Conservation (phyloP, 2,888 invertebrate genomes). For the Hyposoter didymator region DNA sequence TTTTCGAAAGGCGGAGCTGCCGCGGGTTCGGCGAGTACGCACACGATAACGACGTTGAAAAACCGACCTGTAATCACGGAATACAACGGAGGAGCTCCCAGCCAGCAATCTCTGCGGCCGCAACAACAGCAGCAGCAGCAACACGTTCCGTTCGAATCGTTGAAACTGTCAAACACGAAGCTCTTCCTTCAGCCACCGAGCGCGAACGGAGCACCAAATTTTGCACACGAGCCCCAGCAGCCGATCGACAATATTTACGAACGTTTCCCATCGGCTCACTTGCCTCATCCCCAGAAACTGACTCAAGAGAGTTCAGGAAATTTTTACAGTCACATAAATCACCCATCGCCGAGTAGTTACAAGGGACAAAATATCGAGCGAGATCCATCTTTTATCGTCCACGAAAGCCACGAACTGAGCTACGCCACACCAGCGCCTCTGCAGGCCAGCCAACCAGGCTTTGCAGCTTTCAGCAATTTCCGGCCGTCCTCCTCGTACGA, state of each 20-base stretch:
- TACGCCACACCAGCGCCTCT: constrained; percentile 77
- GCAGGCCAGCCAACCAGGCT: constrained; percentile 53
- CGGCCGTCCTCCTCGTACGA: constrained; percentile 79
- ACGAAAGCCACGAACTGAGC: constrained; percentile 82
- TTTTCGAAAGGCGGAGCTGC: constrained; percentile 45
- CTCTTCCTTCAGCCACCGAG: constrained; percentile 75
- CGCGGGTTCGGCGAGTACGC: constrained; percentile 41
- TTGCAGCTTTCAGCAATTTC: constrained; percentile 73
- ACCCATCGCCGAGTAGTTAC: constrained; percentile 71
- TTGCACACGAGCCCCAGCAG: constrained; percentile 71
- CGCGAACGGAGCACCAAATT: constrained; percentile 61
- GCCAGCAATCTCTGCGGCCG: constrained; percentile 65
- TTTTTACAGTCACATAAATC: constrained; percentile 78
- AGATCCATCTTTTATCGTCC: constrained; percentile 79
- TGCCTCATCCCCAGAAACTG: constrained; percentile 66
- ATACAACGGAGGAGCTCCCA: constrained; percentile 24
- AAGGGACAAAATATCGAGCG: constrained; percentile 77
- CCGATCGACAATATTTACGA: constrained; percentile 70
- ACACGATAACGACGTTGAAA: constrained; percentile 64
- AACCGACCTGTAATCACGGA: constrained; percentile 70
- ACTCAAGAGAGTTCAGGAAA: constrained; percentile 68
- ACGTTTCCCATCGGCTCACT: constrained; percentile 67
- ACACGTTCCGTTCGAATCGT: constrained; percentile 76
- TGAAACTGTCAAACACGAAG: constrained; percentile 74
- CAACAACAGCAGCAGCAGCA: constrained; percentile 72